Conservation (phyloP, 2,113 vertebrate genomes). For the Nesoenas mayeri region DNA sequence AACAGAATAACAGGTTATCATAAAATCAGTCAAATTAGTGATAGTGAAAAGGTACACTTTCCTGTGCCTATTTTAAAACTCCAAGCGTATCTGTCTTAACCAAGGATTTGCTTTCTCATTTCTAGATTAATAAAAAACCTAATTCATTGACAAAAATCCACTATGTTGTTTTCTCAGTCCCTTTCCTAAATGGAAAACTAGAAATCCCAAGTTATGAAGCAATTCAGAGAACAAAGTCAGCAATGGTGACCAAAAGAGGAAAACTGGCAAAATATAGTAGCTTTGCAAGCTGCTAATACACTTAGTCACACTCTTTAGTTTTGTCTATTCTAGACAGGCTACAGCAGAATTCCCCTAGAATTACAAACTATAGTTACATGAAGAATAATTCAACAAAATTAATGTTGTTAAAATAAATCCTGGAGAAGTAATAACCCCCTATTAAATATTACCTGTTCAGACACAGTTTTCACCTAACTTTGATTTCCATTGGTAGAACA, state of each 20-base stretch:
- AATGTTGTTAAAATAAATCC: conserved; percentile 58
- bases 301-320: background rate
- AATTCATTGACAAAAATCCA: background rate
- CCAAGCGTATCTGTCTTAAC: background rate
- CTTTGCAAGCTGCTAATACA: background rate
- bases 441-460: conserved; percentile 56
- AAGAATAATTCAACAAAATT: conserved; percentile 22
- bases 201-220: background rate
- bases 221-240: background rate
- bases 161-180: background rate
- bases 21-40: background rate
- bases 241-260: background rate
- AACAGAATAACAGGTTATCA: background rate
- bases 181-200: conserved; percentile 1
- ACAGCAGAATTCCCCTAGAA: background rate
- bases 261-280: background rate
- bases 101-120: conserved; percentile 18
- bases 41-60: background rate
- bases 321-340: background rate
- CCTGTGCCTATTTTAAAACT: background rate
- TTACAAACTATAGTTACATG: background rate
- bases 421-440: conserved; percentile 45
- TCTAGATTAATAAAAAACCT: background rate
- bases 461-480: conserved; percentile 46
- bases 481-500: conserved; percentile 34